Percentiles rank a stretch among this genome's conserved stretches.
Evolutionary conservation across 2,113 vertebrate species (phyloP).

Genomic region (Coturnix japonica): DNA sequence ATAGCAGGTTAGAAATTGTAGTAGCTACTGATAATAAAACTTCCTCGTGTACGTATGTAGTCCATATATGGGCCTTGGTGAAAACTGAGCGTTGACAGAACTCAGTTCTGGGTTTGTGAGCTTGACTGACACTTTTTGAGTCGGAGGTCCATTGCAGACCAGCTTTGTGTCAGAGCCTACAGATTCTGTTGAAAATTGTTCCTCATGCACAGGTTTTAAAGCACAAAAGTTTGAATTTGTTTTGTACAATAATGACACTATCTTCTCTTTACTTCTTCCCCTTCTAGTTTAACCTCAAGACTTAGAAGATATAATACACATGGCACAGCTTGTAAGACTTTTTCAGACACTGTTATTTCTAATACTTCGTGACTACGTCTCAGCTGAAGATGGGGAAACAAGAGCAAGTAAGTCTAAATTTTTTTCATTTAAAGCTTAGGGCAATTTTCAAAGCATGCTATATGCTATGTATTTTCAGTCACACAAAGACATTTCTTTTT

Average conservation of each 20-base stretch:
- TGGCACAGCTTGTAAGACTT: slow-evolving; percentile 58
- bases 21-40: neutral
- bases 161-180: neutral
- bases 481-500: neutral
- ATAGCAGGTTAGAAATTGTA: neutral
- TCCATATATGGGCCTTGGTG: neutral
- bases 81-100: neutral
- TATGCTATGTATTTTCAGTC: neutral
- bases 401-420: slow-evolving; percentile 90
- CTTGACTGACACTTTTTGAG: neutral
- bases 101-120: neutral
- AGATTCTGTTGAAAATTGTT: neutral
- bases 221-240: neutral
- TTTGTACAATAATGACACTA: neutral
- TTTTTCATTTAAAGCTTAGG: slow-evolving; percentile 25
- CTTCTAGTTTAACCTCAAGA: slow-evolving; percentile 49
- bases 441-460: neutral
- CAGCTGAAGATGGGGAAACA: slow-evolving; percentile 90
- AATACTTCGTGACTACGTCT: slow-evolving; percentile 79
- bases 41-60: neutral
- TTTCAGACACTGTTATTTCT: slow-evolving; percentile 81
- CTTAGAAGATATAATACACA: slow-evolving; percentile 59
- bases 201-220: neutral
- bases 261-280: neutral
- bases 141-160: neutral